Percentiles rank a stretch among this genome's conserved stretches.
Conservation (phyloP, 2,113 vertebrate genomes). For the Prionailurus viverrinus region DNA sequence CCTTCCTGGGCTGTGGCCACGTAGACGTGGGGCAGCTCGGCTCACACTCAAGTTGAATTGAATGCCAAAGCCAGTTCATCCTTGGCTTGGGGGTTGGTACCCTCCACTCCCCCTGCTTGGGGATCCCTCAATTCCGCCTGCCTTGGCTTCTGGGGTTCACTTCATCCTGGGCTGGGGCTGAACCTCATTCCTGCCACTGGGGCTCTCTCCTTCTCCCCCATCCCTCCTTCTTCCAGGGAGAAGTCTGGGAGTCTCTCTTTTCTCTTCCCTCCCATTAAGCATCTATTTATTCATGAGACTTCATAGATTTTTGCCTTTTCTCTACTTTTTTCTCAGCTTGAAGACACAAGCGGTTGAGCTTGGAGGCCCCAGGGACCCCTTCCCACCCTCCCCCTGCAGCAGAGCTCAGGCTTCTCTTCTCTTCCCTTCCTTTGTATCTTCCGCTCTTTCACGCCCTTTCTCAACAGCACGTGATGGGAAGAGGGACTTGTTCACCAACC, state of each 20-base stretch:
- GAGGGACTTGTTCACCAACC: too few species aligned
- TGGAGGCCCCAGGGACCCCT: neutral
- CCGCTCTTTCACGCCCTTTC: fast-evolving
- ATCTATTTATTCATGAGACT: neutral
- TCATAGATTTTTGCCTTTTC: neutral
- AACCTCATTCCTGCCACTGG: fast-evolving
- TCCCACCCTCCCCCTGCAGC: too few species aligned
- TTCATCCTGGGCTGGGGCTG: too few species aligned
- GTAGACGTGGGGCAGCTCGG: too few species aligned
- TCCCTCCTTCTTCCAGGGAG: neutral
- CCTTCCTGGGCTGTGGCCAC: neutral
- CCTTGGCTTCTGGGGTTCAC: neutral
- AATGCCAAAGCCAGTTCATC: neutral
- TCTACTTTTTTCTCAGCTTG: neutral
- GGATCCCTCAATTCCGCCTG: neutral
- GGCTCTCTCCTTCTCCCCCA: neutral
- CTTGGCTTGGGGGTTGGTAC: fast-evolving
- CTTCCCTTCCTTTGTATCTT: neutral
- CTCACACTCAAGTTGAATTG: too few species aligned
- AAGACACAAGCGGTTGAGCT: neutral
- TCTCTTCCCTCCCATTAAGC: neutral
- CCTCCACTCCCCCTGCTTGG: fast-evolving
- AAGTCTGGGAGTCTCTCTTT: neutral
- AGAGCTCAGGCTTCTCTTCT: too few species aligned
- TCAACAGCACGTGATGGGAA: neutral